Conservation (phyloP, 2,113 vertebrate species). For the Psittacara wagleri region DNA sequence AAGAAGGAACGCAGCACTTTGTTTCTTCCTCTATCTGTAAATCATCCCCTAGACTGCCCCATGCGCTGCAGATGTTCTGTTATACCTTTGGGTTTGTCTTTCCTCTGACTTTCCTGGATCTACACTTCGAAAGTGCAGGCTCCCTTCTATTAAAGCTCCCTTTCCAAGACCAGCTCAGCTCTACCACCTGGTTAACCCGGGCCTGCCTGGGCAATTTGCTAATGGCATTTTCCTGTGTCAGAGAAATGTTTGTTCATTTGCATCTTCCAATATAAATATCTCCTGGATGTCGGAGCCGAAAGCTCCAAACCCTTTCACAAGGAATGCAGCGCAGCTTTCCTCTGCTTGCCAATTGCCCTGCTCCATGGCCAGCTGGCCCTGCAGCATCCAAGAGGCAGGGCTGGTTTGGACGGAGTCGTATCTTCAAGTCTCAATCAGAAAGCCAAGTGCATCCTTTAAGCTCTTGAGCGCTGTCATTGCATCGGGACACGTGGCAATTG, state of each 20-base stretch:
- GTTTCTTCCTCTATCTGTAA: background rate
- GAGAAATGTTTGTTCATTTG: background rate
- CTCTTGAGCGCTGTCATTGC: background rate
- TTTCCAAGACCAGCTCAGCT: background rate
- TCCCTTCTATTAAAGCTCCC: background rate
- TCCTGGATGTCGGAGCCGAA: background rate
- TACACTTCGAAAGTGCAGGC: background rate
- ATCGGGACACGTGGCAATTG: background rate
- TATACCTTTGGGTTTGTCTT: background rate
- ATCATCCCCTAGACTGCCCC: background rate
- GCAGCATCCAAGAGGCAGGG: background rate
- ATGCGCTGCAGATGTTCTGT: background rate
- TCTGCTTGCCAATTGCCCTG: background rate
- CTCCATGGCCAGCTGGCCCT: background rate
- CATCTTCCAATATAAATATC: background rate
- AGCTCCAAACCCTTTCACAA: background rate
- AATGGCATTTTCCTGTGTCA: constrained; percentile 2
- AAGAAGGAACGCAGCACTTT: background rate
- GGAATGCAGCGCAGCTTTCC: background rate
- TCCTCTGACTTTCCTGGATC: background rate
- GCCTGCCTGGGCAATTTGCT: background rate
- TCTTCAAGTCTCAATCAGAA: background rate
- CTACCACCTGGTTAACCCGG: background rate
- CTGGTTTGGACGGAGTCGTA: background rate
- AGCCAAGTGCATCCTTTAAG: background rate